Evolutionary conservation across 1,140 invertebrate species (phyloP).

Genomic region (Acromyrmex heyeri): DNA sequence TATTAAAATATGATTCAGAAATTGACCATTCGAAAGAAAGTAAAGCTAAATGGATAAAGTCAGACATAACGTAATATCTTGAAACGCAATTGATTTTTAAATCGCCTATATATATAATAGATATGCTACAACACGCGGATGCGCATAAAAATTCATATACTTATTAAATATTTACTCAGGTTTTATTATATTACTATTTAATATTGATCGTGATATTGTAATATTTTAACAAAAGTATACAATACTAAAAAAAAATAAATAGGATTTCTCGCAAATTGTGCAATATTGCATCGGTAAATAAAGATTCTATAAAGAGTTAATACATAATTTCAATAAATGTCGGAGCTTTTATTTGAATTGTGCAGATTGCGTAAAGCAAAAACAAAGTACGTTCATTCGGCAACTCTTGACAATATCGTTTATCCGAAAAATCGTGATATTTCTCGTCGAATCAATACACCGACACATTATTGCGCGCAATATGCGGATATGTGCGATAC

Average conservation of each 20-base stretch:
- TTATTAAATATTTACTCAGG: slow-evolving; percentile 26
- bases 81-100: not conserved
- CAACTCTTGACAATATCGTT: slow-evolving; percentile 42
- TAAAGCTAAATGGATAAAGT: not conserved
- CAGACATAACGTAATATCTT: not conserved
- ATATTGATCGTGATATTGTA: slow-evolving; percentile 34
- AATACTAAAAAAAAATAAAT: slow-evolving; percentile 19
- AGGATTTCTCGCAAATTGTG: slow-evolving; percentile 44
- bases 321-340: slow-evolving; percentile 54
- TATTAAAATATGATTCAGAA: slow-evolving; percentile 50
- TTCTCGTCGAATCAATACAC: slow-evolving; percentile 39
- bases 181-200: slow-evolving; percentile 45
- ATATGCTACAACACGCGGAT: not conserved
- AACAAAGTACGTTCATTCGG: slow-evolving; percentile 45
- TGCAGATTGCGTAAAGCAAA: slow-evolving; percentile 43
- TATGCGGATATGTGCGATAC: slow-evolving; percentile 36
- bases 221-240: slow-evolving; percentile 24
- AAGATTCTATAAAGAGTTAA: slow-evolving; percentile 53
- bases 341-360: slow-evolving; percentile 54
- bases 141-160: not conserved
- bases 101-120: not conserved
- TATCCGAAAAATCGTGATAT: slow-evolving; percentile 51
- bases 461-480: slow-evolving; percentile 35
- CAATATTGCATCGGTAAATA: slow-evolving; percentile 45
- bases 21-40: not conserved